Conservation (phyloP, 2,888 invertebrate genomes). For the Drosophila melanosoma region DNA sequence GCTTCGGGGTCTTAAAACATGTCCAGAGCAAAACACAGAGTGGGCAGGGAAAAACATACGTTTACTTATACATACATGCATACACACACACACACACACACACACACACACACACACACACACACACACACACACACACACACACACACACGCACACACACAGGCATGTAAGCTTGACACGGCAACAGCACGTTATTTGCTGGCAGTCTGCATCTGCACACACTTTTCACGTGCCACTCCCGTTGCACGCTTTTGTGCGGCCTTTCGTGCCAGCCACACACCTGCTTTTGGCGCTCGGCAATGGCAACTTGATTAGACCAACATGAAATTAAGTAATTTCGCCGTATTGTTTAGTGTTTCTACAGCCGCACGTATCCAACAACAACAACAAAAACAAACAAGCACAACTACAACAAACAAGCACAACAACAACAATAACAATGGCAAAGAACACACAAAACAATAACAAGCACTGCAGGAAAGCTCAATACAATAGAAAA, state of each 20-base stretch:
- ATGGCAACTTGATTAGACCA: slow-evolving; percentile 81
- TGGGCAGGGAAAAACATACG: background rate
- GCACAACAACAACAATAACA: slow-evolving; percentile 38
- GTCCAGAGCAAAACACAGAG: background rate
- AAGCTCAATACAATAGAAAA: slow-evolving; percentile 49
- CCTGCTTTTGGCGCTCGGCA: slow-evolving; percentile 55
- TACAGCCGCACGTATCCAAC: slow-evolving; percentile 6
- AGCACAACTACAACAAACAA: slow-evolving; percentile 30
- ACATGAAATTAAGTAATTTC: slow-evolving; percentile 81
- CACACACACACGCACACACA: background rate
- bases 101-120: slow-evolving; percentile 13
- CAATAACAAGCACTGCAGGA: slow-evolving; percentile 45
- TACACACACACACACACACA: no score
- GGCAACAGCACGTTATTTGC: slow-evolving; percentile 60
- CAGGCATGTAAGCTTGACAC: slow-evolving; percentile 53
- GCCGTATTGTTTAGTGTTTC: slow-evolving; percentile 73
- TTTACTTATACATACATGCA: background rate
- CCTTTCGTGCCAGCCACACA: slow-evolving; percentile 61
- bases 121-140: background rate
- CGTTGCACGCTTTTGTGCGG: slow-evolving; percentile 64
- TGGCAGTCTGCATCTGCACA: slow-evolving; percentile 43
- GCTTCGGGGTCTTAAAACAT: slow-evolving; percentile 15
- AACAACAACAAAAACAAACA: slow-evolving; percentile 3
- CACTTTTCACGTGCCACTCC: slow-evolving; percentile 23
- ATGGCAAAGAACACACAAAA: slow-evolving; percentile 47